Evolutionary conservation across 1,140 invertebrate species (phyloP).

Genomic region (Lithobius niger): DNA sequence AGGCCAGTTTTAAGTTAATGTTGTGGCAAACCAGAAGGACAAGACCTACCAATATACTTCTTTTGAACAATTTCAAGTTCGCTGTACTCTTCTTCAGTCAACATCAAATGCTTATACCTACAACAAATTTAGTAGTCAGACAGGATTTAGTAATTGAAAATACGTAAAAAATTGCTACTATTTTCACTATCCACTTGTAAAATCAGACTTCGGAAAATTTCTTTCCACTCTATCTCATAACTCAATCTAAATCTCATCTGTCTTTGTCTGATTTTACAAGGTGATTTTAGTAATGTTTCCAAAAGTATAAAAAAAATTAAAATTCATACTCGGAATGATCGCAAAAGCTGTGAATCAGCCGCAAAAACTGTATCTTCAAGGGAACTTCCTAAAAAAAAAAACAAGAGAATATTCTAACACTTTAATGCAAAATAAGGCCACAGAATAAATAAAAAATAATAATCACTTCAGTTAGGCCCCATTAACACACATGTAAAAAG

Average conservation of each 20-base stretch:
- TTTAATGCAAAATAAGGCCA: neutral
- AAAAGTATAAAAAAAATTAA: slow-evolving; percentile 23
- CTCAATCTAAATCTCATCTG: too few relatives aligned
- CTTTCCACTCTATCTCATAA: too few relatives aligned
- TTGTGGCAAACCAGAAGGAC: neutral
- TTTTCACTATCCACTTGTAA: too few relatives aligned
- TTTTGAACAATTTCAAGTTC: slow-evolving; percentile 25
- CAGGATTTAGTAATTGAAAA: neutral
- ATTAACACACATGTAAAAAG: too few relatives aligned
- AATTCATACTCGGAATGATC: slow-evolving; percentile 32
- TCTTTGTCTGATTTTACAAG: neutral
- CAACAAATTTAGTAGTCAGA: slow-evolving; percentile 14
- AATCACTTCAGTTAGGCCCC: too few relatives aligned
- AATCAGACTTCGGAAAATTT: too few relatives aligned
- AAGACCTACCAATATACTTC: neutral
- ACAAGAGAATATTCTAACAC: neutral
- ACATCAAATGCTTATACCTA: slow-evolving; percentile 34
- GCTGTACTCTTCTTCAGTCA: slow-evolving; percentile 33
- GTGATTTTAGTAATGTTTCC: neutral
- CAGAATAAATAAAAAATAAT: too few relatives aligned
- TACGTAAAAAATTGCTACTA: too few relatives aligned
- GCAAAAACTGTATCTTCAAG: slow-evolving; percentile 36
- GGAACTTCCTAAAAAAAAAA: slow-evolving; percentile 32
- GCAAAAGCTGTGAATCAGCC: slow-evolving; percentile 38
- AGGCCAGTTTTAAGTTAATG: too few relatives aligned